These are phyloP conservation scores for Drosophila parvula DNA, from an alignment of 1,140 invertebrate genomes.

Conservation along the genomic window DNA sequence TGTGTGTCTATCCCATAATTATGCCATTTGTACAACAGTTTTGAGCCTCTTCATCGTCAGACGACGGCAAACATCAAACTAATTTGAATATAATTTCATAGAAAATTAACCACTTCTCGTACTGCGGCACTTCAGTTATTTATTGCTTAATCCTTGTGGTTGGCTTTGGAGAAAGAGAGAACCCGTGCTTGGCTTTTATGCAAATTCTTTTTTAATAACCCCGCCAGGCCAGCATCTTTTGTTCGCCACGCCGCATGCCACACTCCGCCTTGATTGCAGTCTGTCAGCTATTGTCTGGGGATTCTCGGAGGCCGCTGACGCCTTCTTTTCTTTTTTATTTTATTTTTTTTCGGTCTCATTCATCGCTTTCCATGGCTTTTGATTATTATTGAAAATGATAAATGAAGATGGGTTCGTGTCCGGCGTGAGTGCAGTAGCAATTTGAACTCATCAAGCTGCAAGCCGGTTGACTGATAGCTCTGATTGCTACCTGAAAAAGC, in stretches of 20 bases:
- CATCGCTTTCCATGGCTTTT: slow-evolving; percentile 72
- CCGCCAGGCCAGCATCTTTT: slow-evolving; percentile 14
- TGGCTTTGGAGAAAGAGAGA: slow-evolving; percentile 5
- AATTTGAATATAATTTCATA: slow-evolving; percentile 83
- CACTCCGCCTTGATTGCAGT: slow-evolving; percentile 63
- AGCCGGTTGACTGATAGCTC: slow-evolving; percentile 54
- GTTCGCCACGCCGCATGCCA: slow-evolving; percentile 11
- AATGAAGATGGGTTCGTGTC: slow-evolving; percentile 70
- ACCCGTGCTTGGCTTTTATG: slow-evolving; percentile 65
- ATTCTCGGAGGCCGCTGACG: slow-evolving; percentile 30
- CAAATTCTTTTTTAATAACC: slow-evolving; percentile 81
- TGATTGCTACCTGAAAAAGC: slow-evolving; percentile 63
- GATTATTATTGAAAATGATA: slow-evolving; percentile 82
- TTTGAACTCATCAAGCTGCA: slow-evolving; percentile 66
- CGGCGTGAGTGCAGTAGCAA: slow-evolving; percentile 69
- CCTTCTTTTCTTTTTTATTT: slow-evolving; percentile 8
- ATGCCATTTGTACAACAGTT: slow-evolving; percentile 65
- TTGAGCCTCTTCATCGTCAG: slow-evolving; percentile 11
- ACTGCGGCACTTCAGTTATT: slow-evolving; percentile 50
- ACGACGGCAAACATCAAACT: slow-evolving; percentile 69
- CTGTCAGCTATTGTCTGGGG: slow-evolving; percentile 53
- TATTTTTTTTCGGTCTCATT: slow-evolving; percentile 58
- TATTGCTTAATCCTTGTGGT: slow-evolving; percentile 79
- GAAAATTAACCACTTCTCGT: slow-evolving; percentile 47
- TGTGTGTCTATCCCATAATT: slow-evolving; percentile 68